Base-by-base conservation (phyloP, 1,140 invertebrate species). In the Stenopsyche tienmushanensis region DNA sequence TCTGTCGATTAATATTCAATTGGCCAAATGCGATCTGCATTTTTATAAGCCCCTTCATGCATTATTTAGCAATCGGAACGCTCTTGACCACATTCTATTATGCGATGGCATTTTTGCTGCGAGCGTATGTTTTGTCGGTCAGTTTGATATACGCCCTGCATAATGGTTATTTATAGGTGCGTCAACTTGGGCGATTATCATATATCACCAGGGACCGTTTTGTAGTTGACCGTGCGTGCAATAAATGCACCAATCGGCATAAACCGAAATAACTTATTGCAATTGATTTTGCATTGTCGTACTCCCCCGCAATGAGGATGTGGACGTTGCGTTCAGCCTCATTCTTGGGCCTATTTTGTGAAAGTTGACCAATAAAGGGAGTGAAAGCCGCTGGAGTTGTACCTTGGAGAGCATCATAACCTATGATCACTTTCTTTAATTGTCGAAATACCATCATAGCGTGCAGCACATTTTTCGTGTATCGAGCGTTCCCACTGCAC, bases 181-280 rank as follows among this genome's bases (percentile, higher is more conserved):
- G 62, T 67, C 66, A 68, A 55, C 66, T 60, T 52, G 17, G 54
- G 47, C 62, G 55, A 68, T 68, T 64, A 68, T n/a, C 54, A 42
- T 57, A 41, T 21, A 23, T 34, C 54, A 57, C 54, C 15, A 49
- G 24, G 13, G 39, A n/a, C 25, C 49, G 45, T 29, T 60, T 52
- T 58, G 29, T 60, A 54, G 58, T 52, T 25, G 29, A 50, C 41
- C 54, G 65, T 42, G 24, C 54, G 42, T 50, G 49, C 52, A 49
- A 62, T 57, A 57, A 62, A 63, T 67, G 53, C 10, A 47, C 10
- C 64, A 23, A 15, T 15, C 17, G 17, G 44, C 17, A 45, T 45
- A 62, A 23, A 45, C 45, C 20, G 23, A 54, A 49, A 59, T 64
- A 68, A 64, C 60, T 24, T 68, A 68, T 60, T 64, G 62, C 66